A percentile compares a stretch with the other conserved stretches of the same genome.
These are phyloP conservation scores for Megaceryle alcyon DNA, from an alignment of 2,797 vertebrate genomes.

Conservation along the genomic window DNA sequence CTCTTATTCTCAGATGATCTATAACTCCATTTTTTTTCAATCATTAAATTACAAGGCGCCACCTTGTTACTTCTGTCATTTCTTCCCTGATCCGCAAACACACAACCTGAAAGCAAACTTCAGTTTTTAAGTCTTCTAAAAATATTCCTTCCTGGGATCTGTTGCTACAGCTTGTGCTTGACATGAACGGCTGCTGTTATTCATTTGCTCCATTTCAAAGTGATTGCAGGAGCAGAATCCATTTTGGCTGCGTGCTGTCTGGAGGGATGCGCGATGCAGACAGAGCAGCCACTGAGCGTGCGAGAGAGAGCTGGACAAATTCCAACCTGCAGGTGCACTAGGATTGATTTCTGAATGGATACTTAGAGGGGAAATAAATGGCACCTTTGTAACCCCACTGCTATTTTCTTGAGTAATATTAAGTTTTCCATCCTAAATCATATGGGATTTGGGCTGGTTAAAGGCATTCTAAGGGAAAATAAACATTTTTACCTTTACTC, in stretches of 20 bases:
- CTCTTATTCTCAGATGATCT: neutral
- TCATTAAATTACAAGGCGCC: constrained; percentile 27
- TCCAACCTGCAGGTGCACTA: rapidly evolving
- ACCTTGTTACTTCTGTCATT: constrained; percentile 12
- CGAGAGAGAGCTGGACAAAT: neutral
- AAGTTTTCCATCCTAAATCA: neutral
- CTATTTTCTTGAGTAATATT: neutral
- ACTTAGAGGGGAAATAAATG: neutral
- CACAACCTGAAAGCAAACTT: neutral
- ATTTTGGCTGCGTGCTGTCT: neutral
- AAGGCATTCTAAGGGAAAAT: neutral
- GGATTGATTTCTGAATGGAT: neutral
- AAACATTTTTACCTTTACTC: neutral
- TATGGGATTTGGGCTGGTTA: neutral
- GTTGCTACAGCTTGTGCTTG: neutral
- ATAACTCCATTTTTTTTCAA: neutral
- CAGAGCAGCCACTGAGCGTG: rapidly evolving
- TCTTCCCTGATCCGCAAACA: neutral
- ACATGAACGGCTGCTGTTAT: neutral
- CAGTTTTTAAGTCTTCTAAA: neutral
- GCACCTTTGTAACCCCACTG: neutral
- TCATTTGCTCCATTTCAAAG: neutral
- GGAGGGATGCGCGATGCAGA: neutral
- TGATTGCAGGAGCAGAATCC: neutral
- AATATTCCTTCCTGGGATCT: neutral